Conservation (phyloP, 2,113 vertebrate genomes). For the Serinus canaria region DNA sequence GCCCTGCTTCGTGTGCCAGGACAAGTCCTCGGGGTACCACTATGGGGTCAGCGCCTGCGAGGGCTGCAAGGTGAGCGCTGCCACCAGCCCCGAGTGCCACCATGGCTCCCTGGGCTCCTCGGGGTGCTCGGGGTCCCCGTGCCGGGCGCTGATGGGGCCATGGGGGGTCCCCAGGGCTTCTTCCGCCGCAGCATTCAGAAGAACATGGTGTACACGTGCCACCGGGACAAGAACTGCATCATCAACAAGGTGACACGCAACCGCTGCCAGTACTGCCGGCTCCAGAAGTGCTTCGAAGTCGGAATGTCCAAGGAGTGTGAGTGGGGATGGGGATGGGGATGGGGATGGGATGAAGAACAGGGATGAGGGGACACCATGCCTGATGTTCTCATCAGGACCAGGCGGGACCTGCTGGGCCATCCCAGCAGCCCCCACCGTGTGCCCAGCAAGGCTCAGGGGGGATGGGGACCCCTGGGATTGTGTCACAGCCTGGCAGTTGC, state of each 20-base stretch:
- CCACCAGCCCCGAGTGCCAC: fast-evolving
- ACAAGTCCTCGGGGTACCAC: constrained; percentile 98
- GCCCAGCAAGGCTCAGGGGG: background rate
- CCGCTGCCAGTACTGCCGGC: constrained; percentile 98
- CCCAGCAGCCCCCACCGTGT: background rate
- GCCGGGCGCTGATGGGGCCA: fast-evolving
- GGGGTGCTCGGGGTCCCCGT: background rate
- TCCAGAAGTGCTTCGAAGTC: constrained; percentile 99
- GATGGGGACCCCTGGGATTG: constrained; percentile 38
- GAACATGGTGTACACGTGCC: constrained; percentile 99
- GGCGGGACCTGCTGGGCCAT: background rate
- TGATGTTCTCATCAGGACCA: background rate
- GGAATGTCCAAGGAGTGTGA: constrained; percentile 99
- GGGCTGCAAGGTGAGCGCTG: constrained; percentile 92
- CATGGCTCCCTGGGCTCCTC: fast-evolving
- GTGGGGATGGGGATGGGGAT: constrained; percentile 39
- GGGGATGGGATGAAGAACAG: background rate
- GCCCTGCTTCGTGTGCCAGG: constrained; percentile 97
- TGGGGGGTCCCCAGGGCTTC: constrained; percentile 82
- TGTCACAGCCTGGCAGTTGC: constrained; percentile 71
- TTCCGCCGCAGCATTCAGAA: constrained; percentile 98
- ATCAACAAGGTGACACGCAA: constrained; percentile 99
- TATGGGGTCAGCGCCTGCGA: constrained; percentile 98
- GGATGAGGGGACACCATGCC: background rate
- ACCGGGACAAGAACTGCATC: constrained; percentile 97